phyloP scores from a whole-genome alignment of 2,797 vertebrate species.

The Ceyx erithaca region DNA sequence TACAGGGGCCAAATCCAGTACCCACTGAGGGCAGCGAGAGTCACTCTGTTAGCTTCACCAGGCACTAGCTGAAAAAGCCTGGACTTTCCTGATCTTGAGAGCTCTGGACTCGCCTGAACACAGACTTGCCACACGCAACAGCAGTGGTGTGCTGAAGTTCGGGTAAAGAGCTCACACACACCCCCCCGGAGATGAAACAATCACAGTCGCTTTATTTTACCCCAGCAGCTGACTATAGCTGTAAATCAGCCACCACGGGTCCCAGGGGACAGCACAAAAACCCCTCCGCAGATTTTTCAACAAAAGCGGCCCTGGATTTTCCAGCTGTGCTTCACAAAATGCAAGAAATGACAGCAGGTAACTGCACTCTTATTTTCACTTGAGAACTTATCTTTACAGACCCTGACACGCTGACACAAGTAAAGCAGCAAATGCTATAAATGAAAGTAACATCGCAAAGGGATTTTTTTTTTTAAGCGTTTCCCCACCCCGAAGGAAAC shows the following conservation, averaged over 20 bases:
- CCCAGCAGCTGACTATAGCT: background rate
- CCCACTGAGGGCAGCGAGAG: background rate
- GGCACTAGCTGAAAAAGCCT: background rate
- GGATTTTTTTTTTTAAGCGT: background rate
- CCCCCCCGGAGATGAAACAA: background rate
- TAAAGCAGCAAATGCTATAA: background rate
- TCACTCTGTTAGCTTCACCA: background rate
- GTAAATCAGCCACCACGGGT: background rate
- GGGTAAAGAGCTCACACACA: background rate
- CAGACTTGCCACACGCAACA: background rate
- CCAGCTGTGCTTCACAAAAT: slow-evolving; percentile 19
- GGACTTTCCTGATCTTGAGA: background rate
- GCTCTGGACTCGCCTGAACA: background rate
- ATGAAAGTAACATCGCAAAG: background rate
- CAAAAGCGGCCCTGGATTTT: background rate
- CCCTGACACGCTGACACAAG: background rate
- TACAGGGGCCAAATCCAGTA: background rate
- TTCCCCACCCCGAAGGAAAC: background rate
- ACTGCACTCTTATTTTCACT: background rate
- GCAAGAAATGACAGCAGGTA: slow-evolving; percentile 10
- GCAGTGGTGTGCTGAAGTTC: background rate
- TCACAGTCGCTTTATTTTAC: background rate
- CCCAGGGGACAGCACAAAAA: background rate
- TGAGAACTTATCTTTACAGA: slow-evolving; percentile 19
- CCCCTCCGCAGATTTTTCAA: background rate